phyloP scores from a whole-genome alignment of 2,888 invertebrate genomes.

The Dasysyrphus albostriatus region DNA sequence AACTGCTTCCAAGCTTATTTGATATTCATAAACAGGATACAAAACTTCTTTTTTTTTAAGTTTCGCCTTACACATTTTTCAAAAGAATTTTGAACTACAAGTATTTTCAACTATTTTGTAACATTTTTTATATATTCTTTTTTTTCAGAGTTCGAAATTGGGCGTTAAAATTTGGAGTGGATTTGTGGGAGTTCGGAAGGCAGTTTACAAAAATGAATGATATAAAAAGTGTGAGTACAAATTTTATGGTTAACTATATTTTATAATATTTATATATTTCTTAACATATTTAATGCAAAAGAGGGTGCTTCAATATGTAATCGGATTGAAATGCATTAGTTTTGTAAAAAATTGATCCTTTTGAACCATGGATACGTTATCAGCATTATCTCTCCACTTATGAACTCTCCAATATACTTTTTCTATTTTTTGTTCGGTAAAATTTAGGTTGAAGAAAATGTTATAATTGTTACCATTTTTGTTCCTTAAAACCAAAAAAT shows the following conservation, averaged over 20 bases:
- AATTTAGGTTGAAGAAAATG: no score
- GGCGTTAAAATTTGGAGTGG: constrained; percentile 95
- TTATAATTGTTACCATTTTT: no score
- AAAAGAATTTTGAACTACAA: constrained; percentile 12
- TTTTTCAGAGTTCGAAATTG: constrained; percentile 92
- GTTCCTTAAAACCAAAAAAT: no score
- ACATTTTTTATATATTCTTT: constrained; percentile 41
- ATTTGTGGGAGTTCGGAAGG: constrained; percentile 94
- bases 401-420: no score
- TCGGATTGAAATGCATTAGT: no score
- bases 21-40: constrained; percentile 30
- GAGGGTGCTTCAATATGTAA: no score
- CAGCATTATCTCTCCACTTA: no score
- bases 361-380: no score
- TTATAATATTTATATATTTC: not conserved
- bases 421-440: no score
- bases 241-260: not conserved
- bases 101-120: constrained; percentile 19
- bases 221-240: constrained; percentile 91
- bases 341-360: no score
- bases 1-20: constrained; percentile 17
- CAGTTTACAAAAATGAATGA: constrained; percentile 95
- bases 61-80: not conserved
- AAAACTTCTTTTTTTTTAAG: constrained; percentile 7
- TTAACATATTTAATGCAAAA: no score